phyloP scores from a whole-genome alignment of 2,888 invertebrate genomes.

The Orchesella flavescens region DNA sequence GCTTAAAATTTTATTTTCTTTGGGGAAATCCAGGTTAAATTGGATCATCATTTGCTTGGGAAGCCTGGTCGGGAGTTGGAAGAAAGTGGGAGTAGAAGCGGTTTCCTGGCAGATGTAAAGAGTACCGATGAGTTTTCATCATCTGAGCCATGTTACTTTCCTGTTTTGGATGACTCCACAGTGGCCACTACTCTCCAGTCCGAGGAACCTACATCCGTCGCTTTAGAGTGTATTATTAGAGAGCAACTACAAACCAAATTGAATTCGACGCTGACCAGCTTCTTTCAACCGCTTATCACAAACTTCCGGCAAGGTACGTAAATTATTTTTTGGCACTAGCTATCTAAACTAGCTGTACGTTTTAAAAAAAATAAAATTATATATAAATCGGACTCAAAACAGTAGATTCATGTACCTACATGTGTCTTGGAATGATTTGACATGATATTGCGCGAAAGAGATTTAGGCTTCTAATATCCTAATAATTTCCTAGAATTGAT shows the following conservation, averaged over 20 bases:
- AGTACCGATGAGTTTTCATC: background rate
- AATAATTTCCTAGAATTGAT: no score
- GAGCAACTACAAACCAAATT: constrained; percentile 45
- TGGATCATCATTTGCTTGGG: constrained; percentile 67
- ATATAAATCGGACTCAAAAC: no score
- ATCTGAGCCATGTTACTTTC: constrained; percentile 58
- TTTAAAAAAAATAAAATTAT: no score
- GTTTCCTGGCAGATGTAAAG: background rate
- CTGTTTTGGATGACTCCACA: constrained; percentile 54
- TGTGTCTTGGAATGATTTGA: background rate
- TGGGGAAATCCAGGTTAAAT: constrained; percentile 62
- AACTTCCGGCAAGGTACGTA: constrained; percentile 60
- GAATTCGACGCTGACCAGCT: constrained; percentile 36
- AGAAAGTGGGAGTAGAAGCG: background rate
- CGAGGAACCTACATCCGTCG: constrained; percentile 19
- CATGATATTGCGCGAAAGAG: no score
- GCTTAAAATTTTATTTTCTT: constrained; percentile 2
- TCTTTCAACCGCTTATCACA: constrained; percentile 58
- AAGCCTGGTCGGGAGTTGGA: constrained; percentile 11
- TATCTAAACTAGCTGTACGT: no score
- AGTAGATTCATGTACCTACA: no score
- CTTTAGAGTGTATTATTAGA: constrained; percentile 37
- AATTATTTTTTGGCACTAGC: background rate
- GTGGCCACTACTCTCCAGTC: constrained; percentile 41
- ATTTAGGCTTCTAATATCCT: no score